phyloP scores from a whole-genome alignment of 2,888 invertebrate genomes.

The Hemicrepidius hirtus region DNA sequence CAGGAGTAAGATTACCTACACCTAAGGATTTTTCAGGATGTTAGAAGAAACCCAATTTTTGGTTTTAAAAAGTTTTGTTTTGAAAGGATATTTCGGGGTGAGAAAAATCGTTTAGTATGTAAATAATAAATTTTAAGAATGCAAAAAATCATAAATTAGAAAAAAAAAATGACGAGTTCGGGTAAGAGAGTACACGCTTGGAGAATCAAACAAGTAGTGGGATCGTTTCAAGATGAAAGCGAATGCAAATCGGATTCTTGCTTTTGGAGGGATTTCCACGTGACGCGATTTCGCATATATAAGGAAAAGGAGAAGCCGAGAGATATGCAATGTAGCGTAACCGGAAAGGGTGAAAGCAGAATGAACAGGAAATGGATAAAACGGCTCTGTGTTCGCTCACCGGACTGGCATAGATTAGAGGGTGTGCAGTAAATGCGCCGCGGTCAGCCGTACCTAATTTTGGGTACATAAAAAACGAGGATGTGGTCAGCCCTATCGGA shows the following conservation, averaged over 20 bases:
- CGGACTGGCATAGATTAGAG: constrained; percentile 54
- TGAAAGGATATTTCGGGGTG: too few relatives aligned
- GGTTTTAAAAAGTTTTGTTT: too few relatives aligned
- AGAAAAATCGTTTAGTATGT: too few relatives aligned
- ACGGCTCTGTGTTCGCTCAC: constrained; percentile 53
- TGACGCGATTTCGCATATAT: constrained; percentile 44
- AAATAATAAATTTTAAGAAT: too few relatives aligned
- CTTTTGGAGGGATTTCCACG: constrained; percentile 39
- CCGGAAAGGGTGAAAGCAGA: constrained; percentile 57
- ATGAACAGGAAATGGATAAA: constrained; percentile 57
- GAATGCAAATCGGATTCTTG: constrained; percentile 36
- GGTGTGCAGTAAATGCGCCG: constrained; percentile 49
- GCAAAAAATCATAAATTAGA: too few relatives aligned
- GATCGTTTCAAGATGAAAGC: constrained; percentile 25
- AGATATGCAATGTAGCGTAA: constrained; percentile 59
- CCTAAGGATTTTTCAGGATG: too few relatives aligned
- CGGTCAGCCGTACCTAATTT: constrained; percentile 53
- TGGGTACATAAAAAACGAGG: constrained; percentile 44
- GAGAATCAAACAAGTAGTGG: constrained; percentile 17
- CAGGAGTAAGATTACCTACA: too few relatives aligned
- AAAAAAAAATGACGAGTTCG: too few relatives aligned
- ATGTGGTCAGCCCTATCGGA: constrained; percentile 27
- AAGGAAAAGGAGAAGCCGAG: constrained; percentile 41
- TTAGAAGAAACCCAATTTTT: too few relatives aligned
- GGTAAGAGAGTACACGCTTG: too few relatives aligned